phyloP scores from a whole-genome alignment of 2,888 invertebrate genomes.

The Rapana venosa region DNA sequence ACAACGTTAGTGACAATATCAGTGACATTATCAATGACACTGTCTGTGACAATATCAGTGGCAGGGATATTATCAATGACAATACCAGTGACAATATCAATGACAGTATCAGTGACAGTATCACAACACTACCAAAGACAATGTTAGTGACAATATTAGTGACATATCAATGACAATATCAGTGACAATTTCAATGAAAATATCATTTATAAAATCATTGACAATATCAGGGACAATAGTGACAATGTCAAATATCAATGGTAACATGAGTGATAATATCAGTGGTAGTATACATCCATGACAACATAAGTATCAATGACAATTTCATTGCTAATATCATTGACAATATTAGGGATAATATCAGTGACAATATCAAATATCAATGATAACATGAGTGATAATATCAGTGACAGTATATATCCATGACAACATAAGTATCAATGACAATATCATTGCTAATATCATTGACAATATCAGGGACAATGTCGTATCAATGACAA shows the following conservation, averaged over 20 bases:
- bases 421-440: too few relatives aligned
- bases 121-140: background rate
- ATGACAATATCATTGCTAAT: background rate
- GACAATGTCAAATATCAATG: too few relatives aligned
- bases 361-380: too few relatives aligned
- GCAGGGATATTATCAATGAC: too few relatives aligned
- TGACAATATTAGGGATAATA: too few relatives aligned
- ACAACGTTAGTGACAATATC: background rate
- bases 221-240: background rate
- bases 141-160: background rate
- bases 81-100: too few relatives aligned
- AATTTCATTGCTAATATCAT: background rate
- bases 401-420: background rate
- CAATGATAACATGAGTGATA: background rate
- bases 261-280: too few relatives aligned
- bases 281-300: too few relatives aligned
- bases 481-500: too few relatives aligned
- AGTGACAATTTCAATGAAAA: background rate
- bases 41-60: too few relatives aligned
- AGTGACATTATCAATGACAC: background rate
- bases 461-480: too few relatives aligned
- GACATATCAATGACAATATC: background rate
- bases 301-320: background rate
- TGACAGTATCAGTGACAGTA: too few relatives aligned
- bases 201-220: background rate